A percentile compares a stretch with the other conserved stretches of the same genome.
phyloP scores from a whole-genome alignment of 2,113 vertebrate genomes.

The Cephalophus harveyi region DNA sequence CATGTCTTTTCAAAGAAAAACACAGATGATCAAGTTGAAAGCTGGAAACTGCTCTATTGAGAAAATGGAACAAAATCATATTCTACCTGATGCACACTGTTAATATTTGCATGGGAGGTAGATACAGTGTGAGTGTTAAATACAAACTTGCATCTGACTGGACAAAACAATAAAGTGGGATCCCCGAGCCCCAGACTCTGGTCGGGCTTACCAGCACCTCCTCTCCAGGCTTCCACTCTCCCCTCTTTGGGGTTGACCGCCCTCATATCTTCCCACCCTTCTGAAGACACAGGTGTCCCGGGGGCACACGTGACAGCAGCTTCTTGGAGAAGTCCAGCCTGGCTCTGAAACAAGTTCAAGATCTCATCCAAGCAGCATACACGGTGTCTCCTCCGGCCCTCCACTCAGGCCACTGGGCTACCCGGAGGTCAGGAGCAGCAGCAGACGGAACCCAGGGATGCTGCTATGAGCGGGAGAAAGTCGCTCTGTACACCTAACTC shows the following conservation, averaged over 20 bases:
- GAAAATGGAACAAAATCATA: background rate
- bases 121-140: background rate
- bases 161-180: background rate
- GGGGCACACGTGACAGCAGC: constrained; percentile 52
- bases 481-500: constrained; percentile 42
- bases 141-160: background rate
- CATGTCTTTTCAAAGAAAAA: background rate
- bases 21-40: background rate
- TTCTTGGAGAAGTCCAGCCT: background rate
- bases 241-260: constrained; percentile 1
- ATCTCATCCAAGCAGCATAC: background rate
- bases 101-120: background rate
- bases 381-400: background rate
- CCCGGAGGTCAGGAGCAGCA: background rate
- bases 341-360: background rate
- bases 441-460: constrained; percentile 9
- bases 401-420: background rate
- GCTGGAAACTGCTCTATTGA: background rate
- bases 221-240: background rate
- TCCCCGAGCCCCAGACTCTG: background rate
- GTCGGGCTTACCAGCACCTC: constrained; percentile 59
- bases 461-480: background rate
- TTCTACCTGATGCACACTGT: background rate
- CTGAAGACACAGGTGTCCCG: constrained; percentile 34
- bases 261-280: constrained; percentile 54